Evolutionary conservation across 1,140 invertebrate species (phyloP).

Genomic region (Hesperophylax magnus): DNA sequence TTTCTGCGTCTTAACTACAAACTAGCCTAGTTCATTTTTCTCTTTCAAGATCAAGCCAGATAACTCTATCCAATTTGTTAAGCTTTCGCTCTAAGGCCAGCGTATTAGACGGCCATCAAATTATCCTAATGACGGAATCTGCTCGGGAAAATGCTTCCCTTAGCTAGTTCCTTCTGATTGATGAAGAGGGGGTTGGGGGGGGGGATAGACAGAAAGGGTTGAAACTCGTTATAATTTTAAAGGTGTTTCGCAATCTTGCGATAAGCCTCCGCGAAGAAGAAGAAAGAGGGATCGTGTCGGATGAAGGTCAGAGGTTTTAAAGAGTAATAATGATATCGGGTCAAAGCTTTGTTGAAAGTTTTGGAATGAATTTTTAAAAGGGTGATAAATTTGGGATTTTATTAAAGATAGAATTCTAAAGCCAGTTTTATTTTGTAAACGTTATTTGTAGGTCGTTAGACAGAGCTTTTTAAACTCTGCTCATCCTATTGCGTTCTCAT

Average conservation of each 20-base stretch:
- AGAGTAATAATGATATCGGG: no score
- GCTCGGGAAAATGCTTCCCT: slow-evolving; percentile 41
- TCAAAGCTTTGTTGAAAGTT: no score
- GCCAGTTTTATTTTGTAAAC: no score
- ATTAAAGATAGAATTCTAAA: no score
- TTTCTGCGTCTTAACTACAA: no score
- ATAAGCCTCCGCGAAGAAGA: background rate
- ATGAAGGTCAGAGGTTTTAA: background rate
- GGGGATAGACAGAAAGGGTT: slow-evolving; percentile 3
- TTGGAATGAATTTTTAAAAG: no score
- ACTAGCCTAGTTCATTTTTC: background rate
- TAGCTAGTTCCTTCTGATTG: background rate
- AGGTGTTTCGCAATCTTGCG: slow-evolving; percentile 25
- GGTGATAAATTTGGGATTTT: no score
- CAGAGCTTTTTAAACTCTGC: no score
- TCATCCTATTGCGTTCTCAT: no score
- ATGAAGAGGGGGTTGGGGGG: background rate
- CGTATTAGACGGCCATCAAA: slow-evolving; percentile 55
- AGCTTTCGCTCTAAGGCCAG: slow-evolving; percentile 42
- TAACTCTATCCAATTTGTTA: slow-evolving; percentile 56
- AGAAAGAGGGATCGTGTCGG: background rate
- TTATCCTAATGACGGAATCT: slow-evolving; percentile 54
- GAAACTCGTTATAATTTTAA: slow-evolving; percentile 19
- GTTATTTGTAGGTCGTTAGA: no score
- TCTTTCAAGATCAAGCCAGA: slow-evolving; percentile 26